These are phyloP conservation scores for Myathropa florea DNA, from an alignment of 2,888 invertebrate species.

Conservation along the genomic window DNA sequence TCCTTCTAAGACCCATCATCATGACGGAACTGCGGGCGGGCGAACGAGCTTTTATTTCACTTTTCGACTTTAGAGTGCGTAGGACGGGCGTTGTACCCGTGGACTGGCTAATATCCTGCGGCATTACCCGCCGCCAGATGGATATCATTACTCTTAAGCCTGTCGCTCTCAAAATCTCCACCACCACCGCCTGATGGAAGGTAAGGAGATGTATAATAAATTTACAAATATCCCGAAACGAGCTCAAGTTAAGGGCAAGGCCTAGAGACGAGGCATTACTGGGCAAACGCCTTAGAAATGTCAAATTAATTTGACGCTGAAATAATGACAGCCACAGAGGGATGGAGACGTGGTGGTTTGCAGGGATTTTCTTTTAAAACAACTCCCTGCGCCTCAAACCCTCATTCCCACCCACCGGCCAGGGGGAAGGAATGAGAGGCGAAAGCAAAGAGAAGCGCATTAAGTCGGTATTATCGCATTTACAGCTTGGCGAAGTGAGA, in stretches of 20 bases:
- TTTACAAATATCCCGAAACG: slow-evolving; percentile 18
- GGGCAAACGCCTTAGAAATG: slow-evolving; percentile 34
- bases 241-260: not conserved
- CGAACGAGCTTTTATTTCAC: not conserved
- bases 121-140: slow-evolving; percentile 24
- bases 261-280: not conserved
- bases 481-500: not conserved
- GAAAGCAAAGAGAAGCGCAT: slow-evolving; percentile 8
- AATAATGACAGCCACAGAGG: not conserved
- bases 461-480: slow-evolving; percentile 22
- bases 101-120: slow-evolving; percentile 4
- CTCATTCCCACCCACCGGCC: not conserved
- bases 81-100: not conserved
- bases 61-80: not conserved
- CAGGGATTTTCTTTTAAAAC: slow-evolving; percentile 4
- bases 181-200: not conserved
- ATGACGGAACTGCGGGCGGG: not conserved
- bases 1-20: not conserved
- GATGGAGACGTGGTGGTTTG: not conserved
- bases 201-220: slow-evolving; percentile 15
- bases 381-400: not conserved
- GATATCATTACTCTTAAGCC: slow-evolving; percentile 14
- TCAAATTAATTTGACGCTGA: slow-evolving; percentile 31
- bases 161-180: not conserved
- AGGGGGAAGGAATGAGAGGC: not conserved